phyloP scores from a whole-genome alignment of 2,113 vertebrate genomes.

The Cyanistes caeruleus region DNA sequence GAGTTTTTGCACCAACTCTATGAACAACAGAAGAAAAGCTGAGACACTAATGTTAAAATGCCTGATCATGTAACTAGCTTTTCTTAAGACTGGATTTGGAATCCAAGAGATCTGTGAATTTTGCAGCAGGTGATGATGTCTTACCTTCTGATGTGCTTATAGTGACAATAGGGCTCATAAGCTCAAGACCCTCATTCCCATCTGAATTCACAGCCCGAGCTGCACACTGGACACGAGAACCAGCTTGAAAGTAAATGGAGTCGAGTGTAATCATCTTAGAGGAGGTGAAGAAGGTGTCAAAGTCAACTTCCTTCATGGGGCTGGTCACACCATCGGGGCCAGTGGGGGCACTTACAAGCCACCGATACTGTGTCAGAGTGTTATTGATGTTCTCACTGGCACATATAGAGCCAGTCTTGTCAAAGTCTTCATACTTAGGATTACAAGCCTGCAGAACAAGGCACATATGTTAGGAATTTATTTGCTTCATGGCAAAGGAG shows the following conservation, averaged over 20 bases:
- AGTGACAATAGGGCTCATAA: constrained; percentile 84
- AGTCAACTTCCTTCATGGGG: constrained; percentile 92
- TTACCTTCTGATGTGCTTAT: constrained; percentile 87
- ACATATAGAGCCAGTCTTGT: constrained; percentile 91
- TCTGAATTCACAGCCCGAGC: constrained; percentile 89
- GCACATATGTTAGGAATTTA: neutral
- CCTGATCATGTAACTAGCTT: neutral
- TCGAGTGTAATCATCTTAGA: constrained; percentile 92
- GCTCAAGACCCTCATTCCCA: constrained; percentile 88
- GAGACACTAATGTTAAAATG: neutral
- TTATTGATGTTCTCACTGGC: constrained; percentile 90
- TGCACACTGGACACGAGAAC: constrained; percentile 90
- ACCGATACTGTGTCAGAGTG: constrained; percentile 89
- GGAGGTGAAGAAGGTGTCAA: constrained; percentile 94
- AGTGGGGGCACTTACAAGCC: constrained; percentile 88
- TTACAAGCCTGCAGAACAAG: constrained; percentile 85
- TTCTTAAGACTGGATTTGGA: neutral
- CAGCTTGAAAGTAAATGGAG: constrained; percentile 93
- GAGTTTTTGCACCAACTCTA: neutral
- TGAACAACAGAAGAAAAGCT: neutral
- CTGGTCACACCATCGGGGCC: constrained; percentile 88
- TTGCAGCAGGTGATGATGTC: neutral
- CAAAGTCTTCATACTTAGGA: constrained; percentile 88
- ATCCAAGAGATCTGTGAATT: neutral
- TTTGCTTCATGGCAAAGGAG: neutral